Percentiles rank a stretch among this genome's conserved stretches.
phyloP scores from a whole-genome alignment of 2,797 vertebrate species.

The Ctenopoma kingsleyae region DNA sequence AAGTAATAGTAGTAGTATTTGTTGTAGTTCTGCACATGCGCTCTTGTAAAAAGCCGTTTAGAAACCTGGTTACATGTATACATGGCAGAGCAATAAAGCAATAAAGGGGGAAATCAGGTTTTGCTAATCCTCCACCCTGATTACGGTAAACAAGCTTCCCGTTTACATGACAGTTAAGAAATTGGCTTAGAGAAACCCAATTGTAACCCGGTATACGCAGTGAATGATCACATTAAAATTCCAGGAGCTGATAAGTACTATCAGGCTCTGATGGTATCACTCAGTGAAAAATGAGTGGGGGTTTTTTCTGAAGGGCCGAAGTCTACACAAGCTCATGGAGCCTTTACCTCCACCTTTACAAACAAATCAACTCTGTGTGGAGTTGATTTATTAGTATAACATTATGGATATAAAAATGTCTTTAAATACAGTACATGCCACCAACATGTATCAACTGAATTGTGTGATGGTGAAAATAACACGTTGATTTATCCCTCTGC shows the following conservation, averaged over 20 bases:
- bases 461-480: not conserved
- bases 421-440: not conserved
- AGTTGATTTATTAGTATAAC: slow-evolving; percentile 23
- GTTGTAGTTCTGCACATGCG: too few species aligned
- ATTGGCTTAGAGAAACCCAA: too few species aligned
- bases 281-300: slow-evolving; percentile 26
- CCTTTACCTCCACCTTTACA: too few species aligned
- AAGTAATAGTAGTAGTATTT: too few species aligned
- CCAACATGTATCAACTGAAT: not conserved
- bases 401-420: slow-evolving; percentile 6
- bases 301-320: slow-evolving; percentile 42
- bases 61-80: too few species aligned
- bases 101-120: too few species aligned
- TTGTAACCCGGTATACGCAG: too few species aligned
- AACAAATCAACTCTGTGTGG: not conserved
- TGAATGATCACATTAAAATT: slow-evolving; percentile 51
- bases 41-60: too few species aligned
- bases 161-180: too few species aligned
- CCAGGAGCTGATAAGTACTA: slow-evolving; percentile 54
- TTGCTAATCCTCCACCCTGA: too few species aligned
- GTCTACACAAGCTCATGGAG: slow-evolving; percentile 14
- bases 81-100: too few species aligned
- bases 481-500: not conserved
- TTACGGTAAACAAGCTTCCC: too few species aligned
- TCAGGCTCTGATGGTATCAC: slow-evolving; percentile 45